Base-by-base conservation (phyloP, 2,113 vertebrate genomes). In the Heterotis niloticus region DNA sequence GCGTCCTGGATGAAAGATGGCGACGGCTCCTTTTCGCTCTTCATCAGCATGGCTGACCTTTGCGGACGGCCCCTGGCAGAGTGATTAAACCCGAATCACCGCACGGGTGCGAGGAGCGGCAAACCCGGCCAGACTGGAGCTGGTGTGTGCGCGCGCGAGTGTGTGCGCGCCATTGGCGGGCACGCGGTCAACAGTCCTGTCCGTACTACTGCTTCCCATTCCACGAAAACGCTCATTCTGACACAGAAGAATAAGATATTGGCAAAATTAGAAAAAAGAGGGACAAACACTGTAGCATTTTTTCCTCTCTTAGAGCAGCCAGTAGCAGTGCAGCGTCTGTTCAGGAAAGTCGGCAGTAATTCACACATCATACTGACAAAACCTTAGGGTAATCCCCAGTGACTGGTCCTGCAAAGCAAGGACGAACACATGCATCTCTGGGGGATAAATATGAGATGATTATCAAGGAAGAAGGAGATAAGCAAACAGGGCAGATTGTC, bases 321-420 rank as follows among this genome's bases (percentile, higher is more conserved):
- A 67, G 59, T 76, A 67, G 18, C 52, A 14, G 54, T 51, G 64
- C 51, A 80, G 79, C 26, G 77, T 82, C 79, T 82, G 29, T 44
- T 68, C 70, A 81, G 77, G 79, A 51, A 65, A 79, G 79, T 81
- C 59, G 62, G 83, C 76, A 80, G 79, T 89, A 90, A 91, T 89
- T 89, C 87, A 89, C 85, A 85, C 86, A 87, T 88, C 87, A 86
- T 83, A 87, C 82, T 84, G 80, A 81, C 84, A 89, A 88, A 89
- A 86, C 79, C 84, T 84, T 85, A 82, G 76, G 80, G 92, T 93
- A 94, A 93, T 91, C 91, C 90, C 86, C 90, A 93, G 92, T 91
- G 94, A 90, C 91, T 93, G 86, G 86, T 88, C 89, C 89, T 96
- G 95, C n/a, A n/a, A n/a, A n/a, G n/a, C n/a, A n/a, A n/a, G n/a